These are phyloP conservation scores for Drosophila engyochracea DNA, from an alignment of 2,888 invertebrate species.

Conservation along the genomic window DNA sequence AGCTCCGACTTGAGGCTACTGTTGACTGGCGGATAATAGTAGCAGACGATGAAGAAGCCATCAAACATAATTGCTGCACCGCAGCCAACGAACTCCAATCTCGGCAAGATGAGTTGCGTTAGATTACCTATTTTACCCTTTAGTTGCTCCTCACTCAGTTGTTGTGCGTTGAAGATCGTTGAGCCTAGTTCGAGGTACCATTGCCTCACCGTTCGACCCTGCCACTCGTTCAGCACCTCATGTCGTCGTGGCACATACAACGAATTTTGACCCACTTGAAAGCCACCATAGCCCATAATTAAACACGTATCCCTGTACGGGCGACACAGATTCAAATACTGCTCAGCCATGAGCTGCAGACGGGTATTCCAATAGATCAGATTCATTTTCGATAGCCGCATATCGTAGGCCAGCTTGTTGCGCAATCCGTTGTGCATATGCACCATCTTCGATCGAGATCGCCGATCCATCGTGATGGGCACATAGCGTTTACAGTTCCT, in stretches of 20 bases:
- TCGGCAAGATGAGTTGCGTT: constrained; percentile 46
- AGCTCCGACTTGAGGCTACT: neutral
- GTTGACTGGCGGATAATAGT: constrained; percentile 46
- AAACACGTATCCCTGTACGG: constrained; percentile 40
- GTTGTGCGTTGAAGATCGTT: neutral
- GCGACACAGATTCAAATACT: constrained; percentile 40
- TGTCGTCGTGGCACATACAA: constrained; percentile 18
- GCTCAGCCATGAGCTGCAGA: constrained; percentile 53
- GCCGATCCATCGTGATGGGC: neutral
- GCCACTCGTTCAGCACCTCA: constrained; percentile 26
- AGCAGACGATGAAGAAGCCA: constrained; percentile 52
- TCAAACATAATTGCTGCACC: constrained; percentile 52
- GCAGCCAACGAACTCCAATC: constrained; percentile 53
- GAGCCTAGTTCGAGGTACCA: constrained; percentile 40
- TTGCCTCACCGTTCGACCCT: constrained; percentile 34
- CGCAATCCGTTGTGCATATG: constrained; percentile 54
- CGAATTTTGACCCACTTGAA: constrained; percentile 43
- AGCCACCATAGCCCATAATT: constrained; percentile 24
- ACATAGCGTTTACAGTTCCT: constrained; percentile 36
- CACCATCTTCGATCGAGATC: constrained; percentile 15
- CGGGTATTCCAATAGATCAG: constrained; percentile 53
- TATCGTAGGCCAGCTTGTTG: constrained; percentile 43
- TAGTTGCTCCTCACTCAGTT: neutral
- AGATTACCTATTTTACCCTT: constrained; percentile 5
- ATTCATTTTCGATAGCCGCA: constrained; percentile 48